A percentile compares a stretch with the other conserved stretches of the same genome.
phyloP scores from a whole-genome alignment of 2,797 vertebrate species.

The Mormyrops attenuatus region DNA sequence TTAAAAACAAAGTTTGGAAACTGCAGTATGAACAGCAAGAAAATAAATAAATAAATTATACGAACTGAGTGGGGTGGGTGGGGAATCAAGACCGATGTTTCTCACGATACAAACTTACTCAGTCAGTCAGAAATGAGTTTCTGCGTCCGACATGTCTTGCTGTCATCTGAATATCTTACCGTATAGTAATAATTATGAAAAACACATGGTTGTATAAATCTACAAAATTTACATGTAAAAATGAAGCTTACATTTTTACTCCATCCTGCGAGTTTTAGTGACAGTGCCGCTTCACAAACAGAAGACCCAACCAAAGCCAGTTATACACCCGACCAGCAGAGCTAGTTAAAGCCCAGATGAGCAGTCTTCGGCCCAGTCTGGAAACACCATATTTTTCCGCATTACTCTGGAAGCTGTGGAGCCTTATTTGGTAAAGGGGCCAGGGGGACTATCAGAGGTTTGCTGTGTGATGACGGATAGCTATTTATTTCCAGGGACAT shows the following conservation, averaged over 20 bases:
- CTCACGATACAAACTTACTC: constrained; percentile 4
- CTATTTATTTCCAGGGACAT: constrained; percentile 74
- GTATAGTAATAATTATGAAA: constrained; percentile 5
- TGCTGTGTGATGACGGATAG: neutral
- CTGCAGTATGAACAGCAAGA: constrained; percentile 69
- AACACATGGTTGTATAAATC: constrained; percentile 11
- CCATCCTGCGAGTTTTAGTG: constrained; percentile 3
- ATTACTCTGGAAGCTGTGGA: constrained; percentile 87
- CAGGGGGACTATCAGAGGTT: neutral
- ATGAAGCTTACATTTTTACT: constrained; percentile 6
- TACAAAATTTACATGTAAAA: constrained; percentile 14
- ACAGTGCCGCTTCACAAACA: neutral
- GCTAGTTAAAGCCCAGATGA: neutral
- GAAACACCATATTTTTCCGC: constrained; percentile 77
- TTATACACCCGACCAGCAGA: neutral
- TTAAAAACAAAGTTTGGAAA: constrained; percentile 71
- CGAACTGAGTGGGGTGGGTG: neutral
- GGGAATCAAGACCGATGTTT: constrained; percentile 46
- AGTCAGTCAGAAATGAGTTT: neutral
- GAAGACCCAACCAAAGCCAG: neutral
- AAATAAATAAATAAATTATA: constrained; percentile 46
- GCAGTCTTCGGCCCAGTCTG: constrained; percentile 32
- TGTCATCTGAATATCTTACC: constrained; percentile 4
- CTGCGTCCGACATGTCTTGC: neutral
- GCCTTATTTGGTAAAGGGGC: constrained; percentile 39